Conservation (phyloP, 2,888 invertebrate genomes). For the Perizoma affinitatum region DNA sequence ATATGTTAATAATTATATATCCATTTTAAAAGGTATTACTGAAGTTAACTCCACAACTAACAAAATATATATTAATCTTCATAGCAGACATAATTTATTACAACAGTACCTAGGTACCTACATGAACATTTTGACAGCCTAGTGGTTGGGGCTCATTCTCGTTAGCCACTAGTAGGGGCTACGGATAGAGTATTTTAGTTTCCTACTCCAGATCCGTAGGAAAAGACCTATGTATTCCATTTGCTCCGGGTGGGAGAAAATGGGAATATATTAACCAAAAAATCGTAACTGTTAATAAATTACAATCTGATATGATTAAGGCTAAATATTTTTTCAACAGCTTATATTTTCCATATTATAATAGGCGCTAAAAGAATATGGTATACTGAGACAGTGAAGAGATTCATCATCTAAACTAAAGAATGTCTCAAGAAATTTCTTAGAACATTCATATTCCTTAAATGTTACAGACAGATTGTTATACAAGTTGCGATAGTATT, state of each 20-base stretch:
- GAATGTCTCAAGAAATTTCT: background rate
- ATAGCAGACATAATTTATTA: constrained; percentile 35
- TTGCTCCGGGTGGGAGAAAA: background rate
- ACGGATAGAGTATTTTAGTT: too few relatives aligned
- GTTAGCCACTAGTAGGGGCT: too few relatives aligned
- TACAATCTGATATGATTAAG: constrained; percentile 32
- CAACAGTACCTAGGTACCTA: background rate
- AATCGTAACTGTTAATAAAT: constrained; percentile 11
- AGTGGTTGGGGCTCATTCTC: too few relatives aligned
- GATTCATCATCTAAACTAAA: background rate
- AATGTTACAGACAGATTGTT: constrained; percentile 23
- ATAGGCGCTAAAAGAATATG: constrained; percentile 48
- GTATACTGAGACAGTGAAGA: constrained; percentile 44
- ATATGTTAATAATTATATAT: constrained; percentile 28
- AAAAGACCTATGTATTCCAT: too few relatives aligned
- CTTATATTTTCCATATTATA: constrained; percentile 54
- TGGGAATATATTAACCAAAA: background rate
- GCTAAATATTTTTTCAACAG: constrained; percentile 53
- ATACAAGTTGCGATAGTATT: constrained; percentile 56
- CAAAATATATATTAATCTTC: constrained; percentile 57
- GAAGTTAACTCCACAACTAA: constrained; percentile 57
- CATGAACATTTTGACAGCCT: too few relatives aligned
- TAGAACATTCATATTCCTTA: background rate
- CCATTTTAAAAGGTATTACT: constrained; percentile 3
- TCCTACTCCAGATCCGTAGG: too few relatives aligned